A percentile compares a stretch with the other conserved stretches of the same genome.
Conservation (phyloP, 2,888 invertebrate species). For the Heterodera filipjevi region DNA sequence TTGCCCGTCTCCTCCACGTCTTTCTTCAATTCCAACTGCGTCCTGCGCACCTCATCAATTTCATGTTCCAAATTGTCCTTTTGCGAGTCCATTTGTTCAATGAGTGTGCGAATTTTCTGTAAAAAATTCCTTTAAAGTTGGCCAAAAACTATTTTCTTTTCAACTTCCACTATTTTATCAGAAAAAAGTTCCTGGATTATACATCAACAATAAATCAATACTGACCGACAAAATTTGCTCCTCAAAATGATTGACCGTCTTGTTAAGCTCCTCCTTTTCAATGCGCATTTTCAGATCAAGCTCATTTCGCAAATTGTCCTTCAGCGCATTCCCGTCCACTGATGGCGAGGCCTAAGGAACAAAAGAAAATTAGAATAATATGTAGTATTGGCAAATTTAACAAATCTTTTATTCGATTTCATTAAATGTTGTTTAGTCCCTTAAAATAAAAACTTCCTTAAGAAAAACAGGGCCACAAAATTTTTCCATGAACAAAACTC, state of each 20-base stretch:
- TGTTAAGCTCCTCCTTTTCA: not conserved
- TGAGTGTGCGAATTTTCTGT: not conserved
- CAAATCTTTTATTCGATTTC: too few relatives aligned
- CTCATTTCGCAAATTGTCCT: conserved; percentile 2
- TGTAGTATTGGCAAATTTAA: too few relatives aligned
- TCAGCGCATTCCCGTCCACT: not conserved
- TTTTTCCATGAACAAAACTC: too few relatives aligned
- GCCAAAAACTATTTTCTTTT: too few relatives aligned
- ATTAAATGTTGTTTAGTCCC: too few relatives aligned
- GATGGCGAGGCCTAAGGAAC: too few relatives aligned
- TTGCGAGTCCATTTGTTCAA: not conserved
- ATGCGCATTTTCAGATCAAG: not conserved
- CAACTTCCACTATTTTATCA: too few relatives aligned
- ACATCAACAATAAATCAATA: too few relatives aligned
- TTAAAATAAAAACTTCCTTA: too few relatives aligned
- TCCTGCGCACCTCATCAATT: not conserved
- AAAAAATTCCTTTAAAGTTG: not conserved
- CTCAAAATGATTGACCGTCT: not conserved
- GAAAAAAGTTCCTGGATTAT: too few relatives aligned
- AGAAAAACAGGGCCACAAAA: too few relatives aligned
- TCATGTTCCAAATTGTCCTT: not conserved
- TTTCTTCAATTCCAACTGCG: not conserved
- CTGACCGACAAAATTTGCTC: not conserved
- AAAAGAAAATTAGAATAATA: too few relatives aligned
- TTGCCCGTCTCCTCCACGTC: not conserved